phyloP scores from a whole-genome alignment of 2,888 invertebrate genomes.

The Phalangium opilio region DNA sequence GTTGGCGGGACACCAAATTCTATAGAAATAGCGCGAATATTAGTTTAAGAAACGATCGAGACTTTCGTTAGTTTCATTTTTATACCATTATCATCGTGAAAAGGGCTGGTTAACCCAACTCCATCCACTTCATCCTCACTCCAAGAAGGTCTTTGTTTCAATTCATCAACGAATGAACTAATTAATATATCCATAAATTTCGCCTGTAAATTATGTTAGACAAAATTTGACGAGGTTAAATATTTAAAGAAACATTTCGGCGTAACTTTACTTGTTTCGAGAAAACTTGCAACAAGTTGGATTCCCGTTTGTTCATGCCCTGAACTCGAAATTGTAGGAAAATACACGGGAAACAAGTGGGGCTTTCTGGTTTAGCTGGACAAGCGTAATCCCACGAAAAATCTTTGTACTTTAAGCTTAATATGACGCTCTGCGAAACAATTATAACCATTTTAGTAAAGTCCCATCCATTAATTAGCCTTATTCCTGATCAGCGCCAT shows the following conservation, averaged over 20 bases:
- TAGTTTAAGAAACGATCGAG: not conserved
- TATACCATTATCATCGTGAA: not conserved
- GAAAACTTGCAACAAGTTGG: conserved; percentile 54
- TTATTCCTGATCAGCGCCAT: too few species aligned
- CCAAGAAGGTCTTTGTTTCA: conserved; percentile 18
- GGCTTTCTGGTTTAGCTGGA: conserved; percentile 60
- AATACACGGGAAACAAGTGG: conserved; percentile 75
- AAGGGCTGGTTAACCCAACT: conserved; percentile 14
- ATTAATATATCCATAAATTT: conserved; percentile 76
- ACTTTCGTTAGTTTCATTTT: not conserved
- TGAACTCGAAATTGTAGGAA: conserved; percentile 76
- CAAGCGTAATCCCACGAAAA: conserved; percentile 85
- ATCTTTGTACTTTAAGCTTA: conserved; percentile 74
- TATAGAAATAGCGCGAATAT: conserved; percentile 4
- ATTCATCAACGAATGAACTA: conserved; percentile 56
- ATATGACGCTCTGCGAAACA: conserved; percentile 51
- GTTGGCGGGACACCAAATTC: conserved; percentile 24
- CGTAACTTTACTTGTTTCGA: conserved; percentile 38
- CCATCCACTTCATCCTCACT: conserved; percentile 41
- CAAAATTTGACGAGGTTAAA: too few species aligned
- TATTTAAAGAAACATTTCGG: not conserved
- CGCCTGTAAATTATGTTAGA: too few species aligned
- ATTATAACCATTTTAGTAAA: conserved; percentile 2
- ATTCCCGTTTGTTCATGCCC: conserved; percentile 57
- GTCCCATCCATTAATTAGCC: too few species aligned